Evolutionary conservation across 2,888 invertebrate genomes (phyloP).

Genomic region (Trissolcus brochymenae): DNA sequence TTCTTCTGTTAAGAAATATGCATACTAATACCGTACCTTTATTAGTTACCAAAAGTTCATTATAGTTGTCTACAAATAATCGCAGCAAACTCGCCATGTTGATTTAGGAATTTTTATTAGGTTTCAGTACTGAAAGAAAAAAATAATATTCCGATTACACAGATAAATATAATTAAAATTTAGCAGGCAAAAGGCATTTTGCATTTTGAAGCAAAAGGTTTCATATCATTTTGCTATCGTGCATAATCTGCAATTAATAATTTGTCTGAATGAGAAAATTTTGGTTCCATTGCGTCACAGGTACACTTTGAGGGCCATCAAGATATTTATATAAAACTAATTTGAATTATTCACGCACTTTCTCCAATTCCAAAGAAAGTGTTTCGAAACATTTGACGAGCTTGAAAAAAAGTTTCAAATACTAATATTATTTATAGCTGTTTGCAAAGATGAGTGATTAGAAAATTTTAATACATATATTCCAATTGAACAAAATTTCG

Average conservation of each 20-base stretch:
- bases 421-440: background rate
- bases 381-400: constrained; percentile 8
- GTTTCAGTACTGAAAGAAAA: constrained; percentile 15
- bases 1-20: background rate
- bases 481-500: background rate
- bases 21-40: constrained; percentile 74
- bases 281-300: background rate
- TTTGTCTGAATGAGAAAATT: background rate
- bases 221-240: background rate
- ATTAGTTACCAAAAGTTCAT: constrained; percentile 77
- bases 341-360: constrained; percentile 23
- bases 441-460: background rate
- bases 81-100: constrained; percentile 77
- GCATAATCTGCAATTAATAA: background rate
- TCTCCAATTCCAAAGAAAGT: constrained; percentile 23
- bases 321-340: constrained; percentile 11
- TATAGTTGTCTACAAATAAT: constrained; percentile 78
- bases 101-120: background rate
- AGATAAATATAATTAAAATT: too few relatives aligned
- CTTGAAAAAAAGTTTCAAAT: background rate
- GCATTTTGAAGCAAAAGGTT: background rate
- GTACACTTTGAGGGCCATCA: background rate
- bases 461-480: background rate
- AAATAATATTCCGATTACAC: background rate
- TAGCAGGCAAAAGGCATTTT: too few relatives aligned